These are phyloP conservation scores for Tadarida brasiliensis DNA, from an alignment of 2,797 vertebrate genomes.

Conservation along the genomic window DNA sequence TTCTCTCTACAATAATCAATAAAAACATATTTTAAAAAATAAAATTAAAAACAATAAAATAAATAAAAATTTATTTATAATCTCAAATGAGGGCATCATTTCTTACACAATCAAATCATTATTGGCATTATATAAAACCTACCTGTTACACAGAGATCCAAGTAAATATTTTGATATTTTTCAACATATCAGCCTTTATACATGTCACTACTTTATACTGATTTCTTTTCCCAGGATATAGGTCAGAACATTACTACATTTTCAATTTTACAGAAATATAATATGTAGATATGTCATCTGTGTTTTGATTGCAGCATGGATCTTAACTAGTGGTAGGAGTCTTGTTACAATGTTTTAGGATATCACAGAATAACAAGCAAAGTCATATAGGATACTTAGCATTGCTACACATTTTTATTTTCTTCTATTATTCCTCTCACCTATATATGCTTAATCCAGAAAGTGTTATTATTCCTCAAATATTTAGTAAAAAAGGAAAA, in stretches of 20 bases:
- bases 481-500: slow-evolving; percentile 65
- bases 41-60: no score
- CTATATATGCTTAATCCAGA: neutral
- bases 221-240: neutral
- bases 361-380: neutral
- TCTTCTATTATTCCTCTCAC: neutral
- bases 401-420: neutral
- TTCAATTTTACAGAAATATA: neutral
- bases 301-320: neutral
- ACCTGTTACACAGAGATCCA: neutral
- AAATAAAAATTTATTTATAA: neutral
- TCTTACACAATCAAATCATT: neutral
- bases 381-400: neutral
- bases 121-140: neutral
- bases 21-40: no score
- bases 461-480: slow-evolving; percentile 63
- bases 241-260: neutral
- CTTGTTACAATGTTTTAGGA: neutral
- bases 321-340: neutral
- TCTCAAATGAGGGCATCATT: neutral
- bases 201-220: neutral
- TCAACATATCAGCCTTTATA: neutral
- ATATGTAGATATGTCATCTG: neutral
- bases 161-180: neutral
- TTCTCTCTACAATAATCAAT: no score